Evolutionary conservation across 1,140 invertebrate species (phyloP).

Genomic region (Trypoxylus dichotomus): DNA sequence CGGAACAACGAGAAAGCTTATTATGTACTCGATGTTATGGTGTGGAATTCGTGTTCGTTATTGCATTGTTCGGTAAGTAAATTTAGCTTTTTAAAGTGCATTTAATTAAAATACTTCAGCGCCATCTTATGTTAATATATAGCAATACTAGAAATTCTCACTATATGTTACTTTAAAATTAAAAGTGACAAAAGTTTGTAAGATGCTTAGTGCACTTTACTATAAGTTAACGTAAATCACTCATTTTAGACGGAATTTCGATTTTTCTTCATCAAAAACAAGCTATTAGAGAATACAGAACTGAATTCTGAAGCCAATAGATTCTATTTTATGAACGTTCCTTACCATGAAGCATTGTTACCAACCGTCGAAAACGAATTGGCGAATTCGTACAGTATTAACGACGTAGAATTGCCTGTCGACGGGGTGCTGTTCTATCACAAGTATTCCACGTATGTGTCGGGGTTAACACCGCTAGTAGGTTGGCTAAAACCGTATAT

Average conservation of each 20-base stretch:
- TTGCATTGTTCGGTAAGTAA: constrained; percentile 70
- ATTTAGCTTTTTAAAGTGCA: neutral
- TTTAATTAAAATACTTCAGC: too few relatives aligned
- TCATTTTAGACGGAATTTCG: constrained; percentile 71
- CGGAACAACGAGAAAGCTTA: constrained; percentile 63
- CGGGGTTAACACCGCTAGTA: constrained; percentile 80
- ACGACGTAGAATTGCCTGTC: constrained; percentile 54
- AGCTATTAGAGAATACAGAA: constrained; percentile 64
- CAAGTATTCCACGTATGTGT: constrained; percentile 73
- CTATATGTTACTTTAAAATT: too few relatives aligned
- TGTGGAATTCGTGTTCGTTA: constrained; percentile 77
- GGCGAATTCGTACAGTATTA: constrained; percentile 43
- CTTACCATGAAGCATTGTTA: constrained; percentile 32
- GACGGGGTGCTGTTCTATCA: constrained; percentile 87
- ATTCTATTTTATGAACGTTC: constrained; percentile 36
- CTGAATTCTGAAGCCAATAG: constrained; percentile 33
- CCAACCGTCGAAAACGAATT: constrained; percentile 56
- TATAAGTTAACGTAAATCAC: too few relatives aligned
- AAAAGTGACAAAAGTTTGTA: too few relatives aligned
- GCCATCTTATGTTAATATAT: too few relatives aligned
- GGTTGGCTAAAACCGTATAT: constrained; percentile 88
- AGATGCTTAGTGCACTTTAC: too few relatives aligned
- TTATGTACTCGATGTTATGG: constrained; percentile 80
- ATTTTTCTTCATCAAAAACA: constrained; percentile 73
- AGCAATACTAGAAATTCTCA: neutral